Percentiles rank a stretch among this genome's conserved stretches.
Evolutionary conservation across 2,888 invertebrate species (phyloP).

Genomic region (Ormyrus pomaceus): DNA sequence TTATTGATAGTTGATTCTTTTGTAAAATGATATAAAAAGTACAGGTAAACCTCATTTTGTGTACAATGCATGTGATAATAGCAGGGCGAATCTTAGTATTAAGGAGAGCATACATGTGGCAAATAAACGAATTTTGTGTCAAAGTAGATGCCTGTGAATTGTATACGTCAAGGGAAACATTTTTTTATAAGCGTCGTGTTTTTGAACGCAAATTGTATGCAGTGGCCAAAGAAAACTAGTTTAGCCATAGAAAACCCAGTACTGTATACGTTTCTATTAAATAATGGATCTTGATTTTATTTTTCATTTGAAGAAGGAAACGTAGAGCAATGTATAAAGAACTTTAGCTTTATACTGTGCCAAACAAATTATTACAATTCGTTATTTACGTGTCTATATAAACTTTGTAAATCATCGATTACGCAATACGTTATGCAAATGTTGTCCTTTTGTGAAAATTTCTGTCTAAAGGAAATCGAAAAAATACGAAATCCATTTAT

Average conservation of each 20-base stretch:
- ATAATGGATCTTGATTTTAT: slow-evolving; percentile 10
- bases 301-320: neutral
- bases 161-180: slow-evolving; percentile 48
- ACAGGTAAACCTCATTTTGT: slow-evolving; percentile 43
- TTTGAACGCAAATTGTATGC: slow-evolving; percentile 11
- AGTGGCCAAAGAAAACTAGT: slow-evolving; percentile 51
- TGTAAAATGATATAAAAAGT: slow-evolving; percentile 36
- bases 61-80: slow-evolving; percentile 56
- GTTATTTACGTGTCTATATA: slow-evolving; percentile 1
- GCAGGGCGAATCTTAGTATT: slow-evolving; percentile 45
- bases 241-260: slow-evolving; percentile 31
- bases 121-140: slow-evolving; percentile 51
- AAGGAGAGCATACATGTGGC: slow-evolving; percentile 41
- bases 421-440: slow-evolving; percentile 5
- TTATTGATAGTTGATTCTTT: slow-evolving; percentile 39
- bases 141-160: slow-evolving; percentile 53
- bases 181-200: slow-evolving; percentile 41
- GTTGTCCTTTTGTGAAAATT: slow-evolving; percentile 5
- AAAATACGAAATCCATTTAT: neutral
- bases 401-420: slow-evolving; percentile 16
- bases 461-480: neutral
- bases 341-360: slow-evolving; percentile 30
- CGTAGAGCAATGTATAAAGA: slow-evolving; percentile 5
- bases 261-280: slow-evolving; percentile 24
- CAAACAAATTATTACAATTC: slow-evolving; percentile 1